phyloP scores from a whole-genome alignment of 1,140 invertebrate genomes.

The Melitaea cinxia region DNA sequence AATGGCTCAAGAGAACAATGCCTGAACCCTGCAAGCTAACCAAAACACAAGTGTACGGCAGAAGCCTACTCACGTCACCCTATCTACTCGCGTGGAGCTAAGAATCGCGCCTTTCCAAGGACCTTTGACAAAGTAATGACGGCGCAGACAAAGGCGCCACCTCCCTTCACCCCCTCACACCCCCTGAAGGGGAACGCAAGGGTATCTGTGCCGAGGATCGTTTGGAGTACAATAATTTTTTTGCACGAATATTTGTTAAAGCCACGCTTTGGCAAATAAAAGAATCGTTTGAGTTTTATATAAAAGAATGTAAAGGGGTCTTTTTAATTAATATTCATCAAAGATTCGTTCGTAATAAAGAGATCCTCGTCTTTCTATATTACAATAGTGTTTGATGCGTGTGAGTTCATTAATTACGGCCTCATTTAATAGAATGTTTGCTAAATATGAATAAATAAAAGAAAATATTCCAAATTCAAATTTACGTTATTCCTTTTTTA shows the following conservation, averaged over 20 bases:
- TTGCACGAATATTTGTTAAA: slow-evolving; percentile 33
- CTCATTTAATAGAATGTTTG: too few species aligned
- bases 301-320: not conserved
- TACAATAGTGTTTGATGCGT: too few species aligned
- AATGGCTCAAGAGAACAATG: slow-evolving; percentile 33
- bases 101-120: slow-evolving; percentile 54
- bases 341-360: not conserved
- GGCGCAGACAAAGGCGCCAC: slow-evolving; percentile 54
- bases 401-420: too few species aligned
- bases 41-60: slow-evolving; percentile 41
- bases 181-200: slow-evolving; percentile 32
- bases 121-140: slow-evolving; percentile 76
- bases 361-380: too few species aligned
- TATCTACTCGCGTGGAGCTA: slow-evolving; percentile 29
- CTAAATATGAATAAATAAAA: too few species aligned
- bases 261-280: slow-evolving; percentile 10
- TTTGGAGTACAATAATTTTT: slow-evolving; percentile 44
- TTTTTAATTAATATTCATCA: not conserved
- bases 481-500: not conserved
- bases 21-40: slow-evolving; percentile 36
- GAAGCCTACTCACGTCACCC: slow-evolving; percentile 33
- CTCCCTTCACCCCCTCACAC: slow-evolving; percentile 28
- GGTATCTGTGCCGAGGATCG: slow-evolving; percentile 44
- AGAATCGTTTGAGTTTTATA: slow-evolving; percentile 10
- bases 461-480: too few species aligned